Percentiles rank a stretch among this genome's conserved stretches.
Conservation (phyloP, 2,888 invertebrate species). For the Megalurothrips usitatus region DNA sequence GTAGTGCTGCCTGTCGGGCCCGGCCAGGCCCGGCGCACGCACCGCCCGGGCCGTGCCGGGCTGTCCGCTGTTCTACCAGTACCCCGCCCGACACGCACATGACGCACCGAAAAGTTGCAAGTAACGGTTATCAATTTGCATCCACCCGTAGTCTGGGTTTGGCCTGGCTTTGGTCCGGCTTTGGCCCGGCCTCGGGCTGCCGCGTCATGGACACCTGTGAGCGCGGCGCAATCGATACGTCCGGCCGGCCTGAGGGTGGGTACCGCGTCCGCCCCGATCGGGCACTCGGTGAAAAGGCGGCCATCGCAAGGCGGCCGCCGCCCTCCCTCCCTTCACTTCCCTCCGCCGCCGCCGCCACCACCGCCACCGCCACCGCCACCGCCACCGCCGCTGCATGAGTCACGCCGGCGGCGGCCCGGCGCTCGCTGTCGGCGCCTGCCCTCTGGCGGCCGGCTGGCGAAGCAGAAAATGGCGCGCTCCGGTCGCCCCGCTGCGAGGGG, state of each 20-base stretch:
- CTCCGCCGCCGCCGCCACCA: not conserved
- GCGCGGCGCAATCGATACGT: not conserved
- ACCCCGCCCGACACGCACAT: too few species aligned
- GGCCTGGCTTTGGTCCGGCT: not conserved
- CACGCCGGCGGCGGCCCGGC: not conserved
- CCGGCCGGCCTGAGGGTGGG: too few species aligned
- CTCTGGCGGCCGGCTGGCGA: not conserved
- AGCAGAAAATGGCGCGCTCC: not conserved
- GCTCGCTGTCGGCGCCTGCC: not conserved
- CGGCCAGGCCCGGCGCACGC: too few species aligned
- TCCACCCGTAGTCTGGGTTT: not conserved
- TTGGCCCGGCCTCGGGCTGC: not conserved
- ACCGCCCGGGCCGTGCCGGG: too few species aligned
- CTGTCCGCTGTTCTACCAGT: too few species aligned
- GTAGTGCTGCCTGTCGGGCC: too few species aligned
- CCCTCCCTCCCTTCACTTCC: not conserved
- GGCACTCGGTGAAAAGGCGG: too few species aligned
- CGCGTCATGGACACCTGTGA: conserved; percentile 1
- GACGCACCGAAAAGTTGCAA: not conserved
- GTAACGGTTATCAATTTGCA: not conserved
- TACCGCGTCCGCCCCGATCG: too few species aligned
- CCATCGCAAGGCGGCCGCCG: not conserved
- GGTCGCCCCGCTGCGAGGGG: not conserved
- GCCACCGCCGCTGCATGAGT: not conserved
- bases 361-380: not conserved